Percentiles rank a stretch among this genome's conserved stretches.
Conservation (phyloP, 2,888 invertebrate species). For the Coelopa pilipes region DNA sequence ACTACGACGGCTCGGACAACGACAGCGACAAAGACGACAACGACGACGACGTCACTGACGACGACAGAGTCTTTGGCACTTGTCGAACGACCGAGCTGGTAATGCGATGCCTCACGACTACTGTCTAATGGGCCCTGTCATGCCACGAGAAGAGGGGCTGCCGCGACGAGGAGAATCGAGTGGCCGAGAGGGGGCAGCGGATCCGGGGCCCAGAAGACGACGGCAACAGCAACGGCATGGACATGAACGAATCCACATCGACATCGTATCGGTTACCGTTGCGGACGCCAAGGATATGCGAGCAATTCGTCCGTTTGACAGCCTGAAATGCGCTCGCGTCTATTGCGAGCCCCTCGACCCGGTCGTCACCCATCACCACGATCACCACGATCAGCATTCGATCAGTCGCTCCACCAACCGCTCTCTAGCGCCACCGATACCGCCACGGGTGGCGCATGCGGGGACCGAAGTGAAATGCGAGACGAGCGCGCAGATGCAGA, state of each 20-base stretch:
- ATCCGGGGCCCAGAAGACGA: background rate
- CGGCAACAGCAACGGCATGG: constrained; percentile 3
- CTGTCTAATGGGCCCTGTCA: too few species aligned
- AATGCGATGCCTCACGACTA: too few species aligned
- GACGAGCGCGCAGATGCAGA: background rate
- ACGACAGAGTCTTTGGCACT: too few species aligned
- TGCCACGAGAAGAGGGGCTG: too few species aligned
- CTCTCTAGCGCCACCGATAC: background rate
- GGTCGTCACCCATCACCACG: too few species aligned
- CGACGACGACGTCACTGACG: too few species aligned
- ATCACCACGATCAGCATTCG: too few species aligned
- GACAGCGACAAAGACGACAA: too few species aligned
- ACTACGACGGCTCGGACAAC: too few species aligned
- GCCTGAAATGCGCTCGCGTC: constrained; percentile 15
- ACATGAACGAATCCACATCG: background rate
- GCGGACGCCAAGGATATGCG: constrained; percentile 16
- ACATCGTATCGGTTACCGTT: constrained; percentile 26
- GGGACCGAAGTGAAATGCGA: background rate
- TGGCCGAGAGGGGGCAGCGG: constrained; percentile 9
- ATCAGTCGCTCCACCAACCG: too few species aligned
- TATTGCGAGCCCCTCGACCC: background rate
- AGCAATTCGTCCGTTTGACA: constrained; percentile 27
- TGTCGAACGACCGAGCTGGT: too few species aligned
- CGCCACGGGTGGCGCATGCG: constrained; percentile 10
- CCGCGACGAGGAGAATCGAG: background rate